phyloP scores from a whole-genome alignment of 30 jellyfish, hydroid and myxozoan genomes.

The Catostylus mosaicus region DNA sequence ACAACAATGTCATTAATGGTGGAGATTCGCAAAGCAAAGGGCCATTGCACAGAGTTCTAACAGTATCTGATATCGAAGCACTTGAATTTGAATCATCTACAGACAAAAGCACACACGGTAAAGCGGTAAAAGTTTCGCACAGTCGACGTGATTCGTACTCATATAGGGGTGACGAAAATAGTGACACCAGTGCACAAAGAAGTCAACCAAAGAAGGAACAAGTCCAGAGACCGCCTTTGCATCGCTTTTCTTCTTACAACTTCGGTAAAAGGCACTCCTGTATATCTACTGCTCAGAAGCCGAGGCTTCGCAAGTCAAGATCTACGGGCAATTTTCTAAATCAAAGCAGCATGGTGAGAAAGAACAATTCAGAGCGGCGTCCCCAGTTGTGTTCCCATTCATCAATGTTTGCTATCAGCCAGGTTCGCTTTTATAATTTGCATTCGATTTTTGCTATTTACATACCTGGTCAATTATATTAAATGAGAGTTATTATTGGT shows the following conservation, averaged over 20 bases:
- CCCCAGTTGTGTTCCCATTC: slow-evolving; percentile 5
- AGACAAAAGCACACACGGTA: not conserved
- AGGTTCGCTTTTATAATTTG: not conserved
- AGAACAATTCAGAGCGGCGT: not conserved
- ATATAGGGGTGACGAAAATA: too few species aligned
- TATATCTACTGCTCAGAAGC: not conserved
- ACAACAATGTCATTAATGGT: not conserved
- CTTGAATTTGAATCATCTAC: not conserved
- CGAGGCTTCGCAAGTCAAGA: not conserved
- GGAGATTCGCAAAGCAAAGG: not conserved
- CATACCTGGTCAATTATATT: too few species aligned
- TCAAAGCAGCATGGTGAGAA: not conserved
- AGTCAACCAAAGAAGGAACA: not conserved
- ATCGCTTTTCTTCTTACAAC: not conserved
- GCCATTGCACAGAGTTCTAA: not conserved
- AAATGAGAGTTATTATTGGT: too few species aligned
- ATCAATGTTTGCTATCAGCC: not conserved
- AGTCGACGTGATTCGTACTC: too few species aligned
- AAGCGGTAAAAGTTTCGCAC: too few species aligned
- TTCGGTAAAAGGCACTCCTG: not conserved
- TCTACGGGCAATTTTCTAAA: not conserved
- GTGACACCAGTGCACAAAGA: too few species aligned
- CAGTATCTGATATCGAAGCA: slow-evolving; percentile 1
- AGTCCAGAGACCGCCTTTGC: not conserved
- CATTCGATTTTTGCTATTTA: not conserved